These are phyloP conservation scores for Heterochromis multidens DNA, from an alignment of 2,113 vertebrate genomes.

Conservation along the genomic window DNA sequence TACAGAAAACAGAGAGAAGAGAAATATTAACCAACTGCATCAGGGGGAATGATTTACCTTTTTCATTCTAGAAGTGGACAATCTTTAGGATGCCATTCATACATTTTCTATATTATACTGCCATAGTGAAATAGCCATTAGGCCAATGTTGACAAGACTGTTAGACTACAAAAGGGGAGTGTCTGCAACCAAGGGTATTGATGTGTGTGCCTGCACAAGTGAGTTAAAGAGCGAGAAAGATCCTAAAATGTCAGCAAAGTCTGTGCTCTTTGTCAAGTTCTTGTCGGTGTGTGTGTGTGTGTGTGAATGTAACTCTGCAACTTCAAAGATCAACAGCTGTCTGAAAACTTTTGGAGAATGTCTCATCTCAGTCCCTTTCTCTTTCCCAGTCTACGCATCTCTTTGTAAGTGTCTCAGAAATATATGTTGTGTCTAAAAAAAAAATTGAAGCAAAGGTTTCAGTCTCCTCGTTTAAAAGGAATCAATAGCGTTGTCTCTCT, in stretches of 20 bases:
- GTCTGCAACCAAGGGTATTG: neutral
- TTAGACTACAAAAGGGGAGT: conserved; percentile 3
- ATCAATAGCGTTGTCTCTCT: conserved; percentile 55
- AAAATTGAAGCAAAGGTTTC: conserved; percentile 3
- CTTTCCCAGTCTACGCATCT: neutral
- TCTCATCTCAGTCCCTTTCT: conserved; percentile 8
- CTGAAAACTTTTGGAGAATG: conserved; percentile 42
- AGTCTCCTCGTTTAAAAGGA: conserved; percentile 49
- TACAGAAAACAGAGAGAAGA: neutral
- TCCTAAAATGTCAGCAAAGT: neutral
- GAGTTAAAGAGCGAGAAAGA: neutral
- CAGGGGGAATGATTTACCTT: neutral
- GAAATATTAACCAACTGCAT: conserved; percentile 11
- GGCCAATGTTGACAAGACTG: neutral
- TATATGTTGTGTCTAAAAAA: conserved; percentile 29
- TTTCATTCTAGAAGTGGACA: conserved; percentile 16
- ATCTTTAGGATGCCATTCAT: conserved; percentile 10
- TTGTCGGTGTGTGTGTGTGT: neutral
- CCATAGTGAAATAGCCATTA: conserved; percentile 1
- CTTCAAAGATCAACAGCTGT: conserved; percentile 50
- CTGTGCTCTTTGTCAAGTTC: neutral
- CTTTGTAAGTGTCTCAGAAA: conserved; percentile 35
- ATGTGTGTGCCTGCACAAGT: neutral
- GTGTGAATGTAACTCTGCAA: neutral
- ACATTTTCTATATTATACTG: neutral